Base-by-base conservation (phyloP, 2,888 invertebrate genomes). In the Epiblema foenella region DNA sequence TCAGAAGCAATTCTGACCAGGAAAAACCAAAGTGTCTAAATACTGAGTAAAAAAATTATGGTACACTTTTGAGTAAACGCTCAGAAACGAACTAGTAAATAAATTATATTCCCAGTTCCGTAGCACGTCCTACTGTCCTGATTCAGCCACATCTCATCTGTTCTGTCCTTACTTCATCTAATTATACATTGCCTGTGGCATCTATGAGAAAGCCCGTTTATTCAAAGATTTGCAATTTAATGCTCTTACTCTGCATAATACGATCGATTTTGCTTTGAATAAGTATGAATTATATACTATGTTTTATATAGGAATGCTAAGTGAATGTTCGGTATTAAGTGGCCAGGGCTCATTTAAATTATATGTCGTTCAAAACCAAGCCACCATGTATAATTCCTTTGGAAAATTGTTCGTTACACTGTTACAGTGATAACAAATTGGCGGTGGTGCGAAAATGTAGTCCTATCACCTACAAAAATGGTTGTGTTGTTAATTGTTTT, bases 121-220 rank as follows among this genome's bases (percentile, higher is more conserved):
- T 69, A 24, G 12, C 39, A n/a, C 59, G 69, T 54, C 69, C 63
- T 63, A 69, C 62, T 69, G 37, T 56, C 56, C 62, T 69, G 56
- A 62, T 63, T 69, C 33, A 20, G 33, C 54, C 56, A 39, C 62
- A 62, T 57, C 42, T 68, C 67, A 59, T 68, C 39, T 39, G 67
- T 68, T 68, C 39, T 24, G 51, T 59, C 63, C 63, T 57, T 62
- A 20, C 62, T 24, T 49, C 56, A 63, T 57, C 63, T 63, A 49
- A 51, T 57, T 63, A 69, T 63, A 51, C 39, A 68, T 49, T 24
- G 49, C 56, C 39, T 12, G 49, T 57, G 63, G 69, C 69, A 64
- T 64, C 64, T 69, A 46, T 62, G 46, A 63, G 62, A 24, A 56
- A 69, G 54, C 56, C 20, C 46, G 49, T 69, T 56, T 49, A 63